Evolutionary conservation across 2,113 vertebrate species (phyloP), one percentile per base, ranked within the genome.

Genomic region (Pheucticus melanocephalus): DNA sequence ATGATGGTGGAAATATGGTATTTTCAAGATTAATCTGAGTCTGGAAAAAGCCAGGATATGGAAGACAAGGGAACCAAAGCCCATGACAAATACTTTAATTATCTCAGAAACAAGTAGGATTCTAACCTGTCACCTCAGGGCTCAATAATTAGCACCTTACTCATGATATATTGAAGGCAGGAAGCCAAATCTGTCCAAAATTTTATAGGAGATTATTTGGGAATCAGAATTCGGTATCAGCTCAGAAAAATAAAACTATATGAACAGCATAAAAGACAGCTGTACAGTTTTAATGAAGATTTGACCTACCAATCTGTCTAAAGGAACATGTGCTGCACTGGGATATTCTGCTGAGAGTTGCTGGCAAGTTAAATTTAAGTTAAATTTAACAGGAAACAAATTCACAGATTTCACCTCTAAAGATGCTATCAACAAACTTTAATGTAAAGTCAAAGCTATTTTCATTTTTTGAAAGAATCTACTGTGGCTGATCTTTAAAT

Each of bases 201-300:
- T 9, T 21, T 54, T 61, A 39, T 6, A 45, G 16, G 18, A 65
- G 35, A 47, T 39, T 60, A 95, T 71, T 61, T 81, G 66, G 10
- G 15, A 72, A 81, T 44, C 50, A 93, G 60, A 90, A 60, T 83
- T 91, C n/a, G 68, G 6, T 64, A 95, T 33, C 37, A 63, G 11
- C 18, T 68, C 35, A 60, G n/a, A 71, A 73, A 97, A 92, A 85
- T 22, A 77, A 40, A 77, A 68, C 35, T 64, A 27, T 12, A 57
- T 61, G 21, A 96, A 61, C 63, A 94, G 40, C 63, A 93, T 88
- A 73, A 92, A 86, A 96, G 39, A 89, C 28, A 76, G 53, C 33
- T 63, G 37, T 48, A 63, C 6, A 31, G n/a, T 68, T 93, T 85
- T 82, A 81, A 72, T 68, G 63, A 96, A 93, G 65, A 91, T 78